Conservation (phyloP, 2,113 vertebrate genomes). For the Mystacornis crossleyi region DNA sequence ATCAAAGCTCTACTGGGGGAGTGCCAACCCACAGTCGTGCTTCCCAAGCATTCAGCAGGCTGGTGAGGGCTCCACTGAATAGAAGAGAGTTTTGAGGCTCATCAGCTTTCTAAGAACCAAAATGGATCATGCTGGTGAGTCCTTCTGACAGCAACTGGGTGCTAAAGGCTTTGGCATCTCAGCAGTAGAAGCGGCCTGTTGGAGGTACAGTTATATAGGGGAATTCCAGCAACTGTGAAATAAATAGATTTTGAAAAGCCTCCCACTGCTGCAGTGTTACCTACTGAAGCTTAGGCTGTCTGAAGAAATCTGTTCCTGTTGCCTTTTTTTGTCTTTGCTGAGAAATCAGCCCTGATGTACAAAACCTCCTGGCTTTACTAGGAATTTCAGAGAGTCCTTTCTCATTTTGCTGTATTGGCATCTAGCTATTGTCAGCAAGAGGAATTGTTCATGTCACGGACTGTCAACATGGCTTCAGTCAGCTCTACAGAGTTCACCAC, state of each 20-base stretch:
- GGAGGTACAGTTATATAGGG: not conserved
- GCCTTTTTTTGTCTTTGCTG: not conserved
- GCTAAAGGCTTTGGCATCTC: not conserved
- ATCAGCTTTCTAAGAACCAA: not conserved
- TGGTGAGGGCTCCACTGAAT: not conserved
- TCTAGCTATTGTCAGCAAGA: not conserved
- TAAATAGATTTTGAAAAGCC: not conserved
- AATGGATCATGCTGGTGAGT: not conserved
- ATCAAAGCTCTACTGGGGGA: constrained; percentile 12
- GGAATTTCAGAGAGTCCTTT: not conserved
- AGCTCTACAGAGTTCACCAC: not conserved
- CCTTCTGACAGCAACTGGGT: not conserved
- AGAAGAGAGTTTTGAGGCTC: not conserved
- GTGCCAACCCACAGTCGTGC: not conserved
- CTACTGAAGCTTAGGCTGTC: not conserved
- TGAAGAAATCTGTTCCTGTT: not conserved
- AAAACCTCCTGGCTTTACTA: not conserved
- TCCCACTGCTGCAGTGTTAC: not conserved
- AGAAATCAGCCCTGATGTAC: not conserved
- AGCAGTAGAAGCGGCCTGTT: not conserved
- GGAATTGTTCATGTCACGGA: not conserved
- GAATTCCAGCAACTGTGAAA: constrained; percentile 2
- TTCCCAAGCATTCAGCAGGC: not conserved
- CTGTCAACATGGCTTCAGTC: not conserved
- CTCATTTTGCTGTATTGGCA: not conserved